Percentiles rank a stretch among this genome's conserved stretches.
These are phyloP conservation scores for Luperina nickerlii DNA, from an alignment of 2,888 invertebrate genomes.

Conservation along the genomic window DNA sequence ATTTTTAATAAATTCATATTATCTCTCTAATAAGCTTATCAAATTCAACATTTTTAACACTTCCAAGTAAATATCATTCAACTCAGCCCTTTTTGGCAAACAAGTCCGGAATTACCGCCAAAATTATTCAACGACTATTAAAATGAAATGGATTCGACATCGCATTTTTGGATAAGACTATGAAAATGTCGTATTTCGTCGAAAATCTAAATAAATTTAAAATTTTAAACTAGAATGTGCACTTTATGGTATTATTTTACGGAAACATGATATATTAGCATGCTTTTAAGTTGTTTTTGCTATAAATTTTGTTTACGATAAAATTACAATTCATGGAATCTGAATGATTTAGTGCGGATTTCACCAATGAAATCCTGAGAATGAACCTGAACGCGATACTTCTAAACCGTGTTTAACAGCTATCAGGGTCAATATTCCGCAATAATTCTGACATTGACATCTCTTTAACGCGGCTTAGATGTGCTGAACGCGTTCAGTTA, in stretches of 20 bases:
- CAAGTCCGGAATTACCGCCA: slow-evolving; percentile 43
- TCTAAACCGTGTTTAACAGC: neutral
- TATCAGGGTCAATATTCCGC: neutral
- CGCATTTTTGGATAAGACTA: slow-evolving; percentile 32
- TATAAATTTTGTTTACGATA: neutral
- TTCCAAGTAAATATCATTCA: slow-evolving; percentile 2
- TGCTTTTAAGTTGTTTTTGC: neutral
- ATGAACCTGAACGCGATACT: neutral
- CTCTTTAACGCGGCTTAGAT: neutral
- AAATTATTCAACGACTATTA: slow-evolving; percentile 40
- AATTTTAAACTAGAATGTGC: slow-evolving; percentile 20
- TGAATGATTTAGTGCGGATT: neutral
- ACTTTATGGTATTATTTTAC: neutral
- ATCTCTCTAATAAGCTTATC: neutral
- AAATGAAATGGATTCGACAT: slow-evolving; percentile 28
- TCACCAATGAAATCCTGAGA: too few relatives aligned
- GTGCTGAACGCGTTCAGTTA: too few relatives aligned
- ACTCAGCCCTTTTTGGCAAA: slow-evolving; percentile 28
- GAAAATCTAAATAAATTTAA: slow-evolving; percentile 8
- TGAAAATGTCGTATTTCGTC: slow-evolving; percentile 29
- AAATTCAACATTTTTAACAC: slow-evolving; percentile 4
- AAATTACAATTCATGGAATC: neutral
- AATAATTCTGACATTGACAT: neutral
- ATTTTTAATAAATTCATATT: slow-evolving; percentile 10
- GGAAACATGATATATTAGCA: too few relatives aligned